Conservation (phyloP, 2,888 invertebrate species). For the Dasysyrphus albostriatus region DNA sequence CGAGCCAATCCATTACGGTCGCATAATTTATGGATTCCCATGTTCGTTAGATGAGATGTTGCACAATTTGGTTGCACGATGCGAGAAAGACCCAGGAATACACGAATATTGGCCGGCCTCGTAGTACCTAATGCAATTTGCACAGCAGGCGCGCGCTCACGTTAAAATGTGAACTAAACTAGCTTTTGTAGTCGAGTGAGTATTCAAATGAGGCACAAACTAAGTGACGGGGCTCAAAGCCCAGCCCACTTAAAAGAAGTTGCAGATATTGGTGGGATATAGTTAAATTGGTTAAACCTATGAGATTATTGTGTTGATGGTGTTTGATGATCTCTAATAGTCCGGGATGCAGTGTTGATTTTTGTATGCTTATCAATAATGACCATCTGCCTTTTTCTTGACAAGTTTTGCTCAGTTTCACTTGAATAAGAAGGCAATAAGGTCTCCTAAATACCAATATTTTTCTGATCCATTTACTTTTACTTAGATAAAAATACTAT, state of each 20-base stretch:
- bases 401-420: no score
- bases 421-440: no score
- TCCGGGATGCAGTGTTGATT: neutral
- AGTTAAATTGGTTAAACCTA: constrained; percentile 46
- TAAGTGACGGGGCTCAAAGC: constrained; percentile 44
- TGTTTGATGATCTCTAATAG: constrained; percentile 17
- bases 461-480: no score
- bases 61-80: constrained; percentile 64
- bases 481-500: no score
- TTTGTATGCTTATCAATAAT: no score
- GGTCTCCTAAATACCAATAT: no score
- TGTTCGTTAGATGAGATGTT: constrained; percentile 65
- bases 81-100: constrained; percentile 24
- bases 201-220: constrained; percentile 64
- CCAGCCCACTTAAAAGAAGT: constrained; percentile 58
- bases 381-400: no score
- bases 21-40: constrained; percentile 77
- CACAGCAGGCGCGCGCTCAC: constrained; percentile 56
- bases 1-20: constrained; percentile 77
- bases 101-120: constrained; percentile 1
- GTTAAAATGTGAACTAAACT: constrained; percentile 45
- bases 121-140: constrained; percentile 59
- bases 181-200: constrained; percentile 33
- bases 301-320: constrained; percentile 24
- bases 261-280: constrained; percentile 46